Evolutionary conservation across 2,113 vertebrate species (phyloP), one percentile per base, ranked within the genome.

Genomic region (Otocyon megalotis): DNA sequence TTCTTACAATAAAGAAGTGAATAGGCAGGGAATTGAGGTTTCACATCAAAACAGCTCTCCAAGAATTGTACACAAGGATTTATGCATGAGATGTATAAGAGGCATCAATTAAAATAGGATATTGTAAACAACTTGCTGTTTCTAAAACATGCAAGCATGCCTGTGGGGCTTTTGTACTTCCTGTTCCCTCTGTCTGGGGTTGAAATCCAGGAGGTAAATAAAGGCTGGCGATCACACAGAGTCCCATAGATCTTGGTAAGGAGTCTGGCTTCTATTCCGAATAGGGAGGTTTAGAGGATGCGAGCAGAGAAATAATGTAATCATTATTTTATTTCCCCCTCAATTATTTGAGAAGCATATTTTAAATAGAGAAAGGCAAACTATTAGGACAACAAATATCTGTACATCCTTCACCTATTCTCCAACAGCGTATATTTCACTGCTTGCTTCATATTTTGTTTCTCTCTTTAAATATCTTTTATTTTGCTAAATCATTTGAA

Each of bases 401-500:
- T 54, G 30, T 19, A 32, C 56, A 72, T n/a, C 30, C 20, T 86
- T 94, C 8, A 24, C 10, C 35, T 77, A 16, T 79, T 96, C 26
- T 85, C 53, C 8, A 56, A 2, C 22, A 77, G 8, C n/a, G 79
- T 77, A 53, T 10, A 60, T 60, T 76, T 82, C 50, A 89, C 37
- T 83, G 37, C 54, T 84, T 76, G 58, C 67, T 63, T 90, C 54
- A 56, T 32, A 37, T 77, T 90, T 92, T 87, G 28, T 58, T 19
- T 50, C 19, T 56, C 15, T 87, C 16, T 80, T 48, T 81, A 50
- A 74, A 58, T 53, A 48, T 53, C 50, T 74, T 24, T 86, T 58
- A 48, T 74, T 91, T 94, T 81, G 81, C 56, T 81, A 80, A 87
- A 50, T 35, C 30, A 50, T 62, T 85, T 96, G 53, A 90, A 89